Percentiles rank a stretch among this genome's conserved stretches.
These are phyloP conservation scores for Aphelinus atriplicis DNA, from an alignment of 1,140 invertebrate species.

Conservation along the genomic window DNA sequence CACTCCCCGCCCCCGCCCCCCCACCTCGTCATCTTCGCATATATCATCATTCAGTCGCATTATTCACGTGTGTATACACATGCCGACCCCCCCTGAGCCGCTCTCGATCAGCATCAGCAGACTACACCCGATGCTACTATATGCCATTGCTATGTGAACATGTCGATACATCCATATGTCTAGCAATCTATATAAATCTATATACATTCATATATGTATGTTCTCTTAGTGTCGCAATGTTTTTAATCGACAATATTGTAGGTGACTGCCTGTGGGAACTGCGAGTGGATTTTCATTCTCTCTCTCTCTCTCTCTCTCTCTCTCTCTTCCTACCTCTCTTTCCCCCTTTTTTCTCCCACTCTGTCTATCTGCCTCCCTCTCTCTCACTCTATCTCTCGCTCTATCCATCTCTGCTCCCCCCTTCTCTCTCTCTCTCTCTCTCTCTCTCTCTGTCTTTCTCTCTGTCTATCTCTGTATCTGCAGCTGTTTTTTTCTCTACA, in stretches of 20 bases:
- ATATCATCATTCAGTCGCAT: too few species aligned
- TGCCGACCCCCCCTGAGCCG: not conserved
- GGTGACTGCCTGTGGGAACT: conserved; percentile 31
- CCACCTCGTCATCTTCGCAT: too few species aligned
- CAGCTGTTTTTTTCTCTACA: not conserved
- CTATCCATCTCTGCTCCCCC: not conserved
- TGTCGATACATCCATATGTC: too few species aligned
- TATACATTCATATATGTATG: conserved; percentile 19
- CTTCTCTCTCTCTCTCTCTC: not conserved
- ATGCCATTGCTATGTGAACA: conserved; percentile 22
- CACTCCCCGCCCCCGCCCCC: too few species aligned
- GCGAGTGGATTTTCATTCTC: conserved; percentile 19
- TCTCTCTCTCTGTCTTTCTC: not conserved
- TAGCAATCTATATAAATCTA: not conserved
- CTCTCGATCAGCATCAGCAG: conserved; percentile 15
- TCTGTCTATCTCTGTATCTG: not conserved
- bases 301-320: conserved; percentile 13
- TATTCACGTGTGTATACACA: too few species aligned
- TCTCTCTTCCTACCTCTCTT: not conserved
- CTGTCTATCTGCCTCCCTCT: not conserved
- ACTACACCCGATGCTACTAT: conserved; percentile 3
- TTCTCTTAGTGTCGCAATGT: conserved; percentile 30
- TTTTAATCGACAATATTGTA: conserved; percentile 17
- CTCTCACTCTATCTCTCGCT: conserved; percentile 7
- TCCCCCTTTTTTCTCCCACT: not conserved